Base-by-base conservation (phyloP, 1,140 invertebrate species). In the Cyclargus thomasi region DNA sequence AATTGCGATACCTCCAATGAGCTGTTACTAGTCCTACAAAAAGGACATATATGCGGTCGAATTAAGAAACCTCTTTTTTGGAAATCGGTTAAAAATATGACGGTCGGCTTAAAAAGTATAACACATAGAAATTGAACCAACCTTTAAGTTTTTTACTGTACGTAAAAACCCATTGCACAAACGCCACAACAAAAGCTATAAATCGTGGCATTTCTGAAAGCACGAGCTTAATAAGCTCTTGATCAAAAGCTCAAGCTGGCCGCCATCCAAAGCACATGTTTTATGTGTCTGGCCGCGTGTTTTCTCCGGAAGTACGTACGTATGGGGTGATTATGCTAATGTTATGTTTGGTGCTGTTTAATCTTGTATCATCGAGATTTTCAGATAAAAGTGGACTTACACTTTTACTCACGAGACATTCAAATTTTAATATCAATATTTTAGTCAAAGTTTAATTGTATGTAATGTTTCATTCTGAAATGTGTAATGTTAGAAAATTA, bases 271-370 rank as follows among this genome's bases (percentile, higher is more conserved):
- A 62, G 18, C 63, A 17, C 53, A 69, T 73, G 64, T 73, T 81
- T 81, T 80, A 81, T 81, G 79, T 67, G 78, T 78, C 79, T 80
- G 76, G 78, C 74, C 72, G 68, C 73, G 76, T 72, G 70, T 62
- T 73, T 68, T 69, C 64, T 69, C 36, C 70, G 55, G 55, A 20
- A 20, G 2, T 14, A 2, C 55, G 18, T 59, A 11, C 18, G 55
- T 16, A 70, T 70, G 57, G 69, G 67, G 63, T 53, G 63, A 72
- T 76, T 72, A 71, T 67, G 67, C 20, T 68, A 70, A 70, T 68
- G 53, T 35, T 67, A 17, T 59, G 55, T 59, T 18, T 59, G 20
- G 11, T 11, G 17, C 55, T 59, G 55, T 18, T 20, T 59, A 59
- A 59, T 59, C 20, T 59, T 18, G 55, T 11, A 59, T 59, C 21